A percentile compares a stretch with the other conserved stretches of the same genome.
Conservation (phyloP, 2,888 invertebrate genomes). For the Nineta flava region DNA sequence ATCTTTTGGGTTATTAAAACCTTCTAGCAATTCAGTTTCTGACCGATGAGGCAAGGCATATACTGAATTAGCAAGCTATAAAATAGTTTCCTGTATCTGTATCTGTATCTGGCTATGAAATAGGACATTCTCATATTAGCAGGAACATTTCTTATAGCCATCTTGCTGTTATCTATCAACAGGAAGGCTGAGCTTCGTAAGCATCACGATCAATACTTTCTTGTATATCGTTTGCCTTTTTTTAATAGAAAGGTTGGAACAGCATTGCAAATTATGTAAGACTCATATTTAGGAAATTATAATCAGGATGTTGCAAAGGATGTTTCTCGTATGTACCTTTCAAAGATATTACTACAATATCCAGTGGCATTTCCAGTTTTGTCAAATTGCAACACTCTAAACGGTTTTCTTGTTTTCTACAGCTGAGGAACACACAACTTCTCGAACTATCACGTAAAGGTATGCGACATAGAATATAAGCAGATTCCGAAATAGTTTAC, state of each 20-base stretch:
- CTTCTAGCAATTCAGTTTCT: conserved; percentile 15
- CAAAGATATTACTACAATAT: conserved; percentile 6
- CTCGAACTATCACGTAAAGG: conserved; percentile 12
- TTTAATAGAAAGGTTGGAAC: conserved; percentile 1
- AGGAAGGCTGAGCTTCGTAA: background rate
- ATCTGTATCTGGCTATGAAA: conserved; percentile 16
- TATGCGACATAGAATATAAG: conserved; percentile 15
- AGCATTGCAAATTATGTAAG: conserved; percentile 4
- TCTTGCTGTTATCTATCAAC: conserved; percentile 3
- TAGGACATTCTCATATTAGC: conserved; percentile 12
- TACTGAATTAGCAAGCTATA: conserved; percentile 18
- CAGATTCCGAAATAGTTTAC: too few species aligned
- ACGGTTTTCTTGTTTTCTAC: conserved; percentile 11
- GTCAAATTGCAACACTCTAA: conserved; percentile 16
- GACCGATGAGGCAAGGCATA: conserved; percentile 16
- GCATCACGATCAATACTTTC: conserved; percentile 3
- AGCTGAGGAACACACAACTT: background rate
- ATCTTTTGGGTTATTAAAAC: conserved; percentile 13
- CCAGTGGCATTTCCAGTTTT: conserved; percentile 9
- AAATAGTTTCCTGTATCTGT: conserved; percentile 18
- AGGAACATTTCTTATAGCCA: conserved; percentile 10
- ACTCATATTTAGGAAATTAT: conserved; percentile 3
- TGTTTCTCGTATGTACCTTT: conserved; percentile 10
- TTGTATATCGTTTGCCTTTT: background rate
- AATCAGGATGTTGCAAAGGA: conserved; percentile 9